These are phyloP conservation scores for Mesembrinibis cayennensis DNA, from an alignment of 2,113 vertebrate species.

Conservation along the genomic window DNA sequence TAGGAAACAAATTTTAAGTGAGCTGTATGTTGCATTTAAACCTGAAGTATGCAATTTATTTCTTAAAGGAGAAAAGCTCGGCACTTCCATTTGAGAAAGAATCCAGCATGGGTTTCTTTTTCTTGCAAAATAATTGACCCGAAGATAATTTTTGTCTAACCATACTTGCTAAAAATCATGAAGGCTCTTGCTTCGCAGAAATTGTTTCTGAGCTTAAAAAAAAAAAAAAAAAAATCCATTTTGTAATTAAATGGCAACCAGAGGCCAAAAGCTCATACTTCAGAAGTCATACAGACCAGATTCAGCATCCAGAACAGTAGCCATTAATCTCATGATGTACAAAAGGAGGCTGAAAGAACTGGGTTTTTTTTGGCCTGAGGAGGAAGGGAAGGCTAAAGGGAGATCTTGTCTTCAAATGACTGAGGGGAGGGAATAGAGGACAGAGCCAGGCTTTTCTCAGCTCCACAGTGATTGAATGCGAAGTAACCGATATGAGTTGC, in stretches of 20 bases:
- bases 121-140: neutral
- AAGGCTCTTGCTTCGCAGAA: neutral
- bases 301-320: neutral
- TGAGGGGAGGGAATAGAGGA: neutral
- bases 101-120: neutral
- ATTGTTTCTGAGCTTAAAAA: neutral
- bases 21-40: neutral
- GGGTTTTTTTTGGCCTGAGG: neutral
- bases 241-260: neutral
- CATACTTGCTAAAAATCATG: neutral
- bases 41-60: neutral
- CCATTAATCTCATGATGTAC: neutral
- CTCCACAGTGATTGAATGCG: neutral
- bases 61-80: neutral
- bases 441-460: neutral
- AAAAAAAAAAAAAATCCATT: neutral
- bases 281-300: neutral
- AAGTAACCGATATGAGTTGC: neutral
- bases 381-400: neutral
- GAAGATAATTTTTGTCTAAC: neutral
- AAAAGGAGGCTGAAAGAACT: neutral
- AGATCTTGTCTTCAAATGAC: accelerated
- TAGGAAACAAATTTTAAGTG: neutral
- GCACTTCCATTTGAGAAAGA: neutral
- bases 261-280: neutral